Conservation (phyloP, 2,113 vertebrate genomes). For the Ceyx margarethae region DNA sequence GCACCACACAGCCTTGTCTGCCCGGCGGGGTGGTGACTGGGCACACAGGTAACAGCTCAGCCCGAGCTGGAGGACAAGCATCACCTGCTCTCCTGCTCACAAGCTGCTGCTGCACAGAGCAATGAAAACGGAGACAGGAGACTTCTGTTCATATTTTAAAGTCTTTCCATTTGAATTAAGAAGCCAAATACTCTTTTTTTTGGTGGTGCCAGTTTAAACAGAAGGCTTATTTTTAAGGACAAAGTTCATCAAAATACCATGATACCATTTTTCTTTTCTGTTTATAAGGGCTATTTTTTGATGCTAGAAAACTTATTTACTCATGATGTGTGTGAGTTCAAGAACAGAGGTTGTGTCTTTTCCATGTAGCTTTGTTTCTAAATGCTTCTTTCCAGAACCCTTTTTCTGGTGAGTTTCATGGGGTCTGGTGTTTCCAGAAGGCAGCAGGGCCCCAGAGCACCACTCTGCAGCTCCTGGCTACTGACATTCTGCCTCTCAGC, state of each 20-base stretch:
- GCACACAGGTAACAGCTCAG: background rate
- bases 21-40: background rate
- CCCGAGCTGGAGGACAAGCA: background rate
- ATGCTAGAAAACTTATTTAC: background rate
- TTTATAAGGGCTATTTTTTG: background rate
- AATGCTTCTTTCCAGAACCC: background rate
- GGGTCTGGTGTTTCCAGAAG: background rate
- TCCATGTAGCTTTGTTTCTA: background rate
- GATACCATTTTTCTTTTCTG: background rate
- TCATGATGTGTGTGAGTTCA: background rate
- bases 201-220: background rate
- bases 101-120: background rate
- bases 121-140: background rate
- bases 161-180: constrained; percentile 18
- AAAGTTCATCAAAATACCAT: background rate
- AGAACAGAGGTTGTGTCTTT: background rate
- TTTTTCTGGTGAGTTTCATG: background rate
- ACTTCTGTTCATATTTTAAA: constrained; percentile 21
- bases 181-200: background rate
- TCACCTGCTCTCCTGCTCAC: background rate
- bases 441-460: background rate
- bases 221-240: background rate
- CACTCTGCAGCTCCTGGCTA: background rate
- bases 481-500: background rate
- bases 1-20: background rate